Base-by-base conservation (phyloP, 2,113 vertebrate genomes). In the Periophthalmus modestus region DNA sequence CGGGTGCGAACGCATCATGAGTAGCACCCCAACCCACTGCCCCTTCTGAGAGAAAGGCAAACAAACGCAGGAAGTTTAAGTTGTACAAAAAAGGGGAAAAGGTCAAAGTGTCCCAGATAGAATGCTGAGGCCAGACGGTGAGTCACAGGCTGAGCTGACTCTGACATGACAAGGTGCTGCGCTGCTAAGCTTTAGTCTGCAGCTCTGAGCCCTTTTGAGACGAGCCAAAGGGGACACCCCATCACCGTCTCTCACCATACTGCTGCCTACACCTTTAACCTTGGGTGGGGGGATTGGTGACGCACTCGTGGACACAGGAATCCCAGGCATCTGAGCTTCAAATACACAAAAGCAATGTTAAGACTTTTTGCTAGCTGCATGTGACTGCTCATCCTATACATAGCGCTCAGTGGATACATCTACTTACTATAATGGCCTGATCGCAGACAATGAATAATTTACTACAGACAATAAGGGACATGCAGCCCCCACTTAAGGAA, bases 11-110 rank as follows among this genome's bases (percentile, higher is more conserved):
- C 50, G 72, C 77, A 73, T 87, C 82, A 68, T 54, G 73, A 81
- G 82, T 78, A 71, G n/a, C 74, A 72, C 63, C 67, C 69, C 52
- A 73, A 72, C 48, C 23, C 23, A 28, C 23, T 9, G 55, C 55
- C n/a, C 74, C 13, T 34, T 84, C 85, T 76, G 81, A 87, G 78
- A 82, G 82, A 71, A 74, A 72, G 55, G 71, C 87, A 83, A 89
- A 91, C 89, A 90, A 86, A 82, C 4, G 34, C 84, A 85, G 84
- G 85, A 91, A 88, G 75, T 70, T 73, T 65, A 74, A 18, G 48
- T 76, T 78, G 73, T 70, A 81, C 47, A 79, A 83, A 72, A 75
- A 75, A 16, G 81, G 77, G 82, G 71, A 61, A 46, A 46, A 19
- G 71, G 18, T 77, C 14, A 28, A 5, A n/a, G 68, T 47, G 71